Evolutionary conservation across 1,140 invertebrate genomes (phyloP).

Genomic region (Diabrotica undecimpunctata): DNA sequence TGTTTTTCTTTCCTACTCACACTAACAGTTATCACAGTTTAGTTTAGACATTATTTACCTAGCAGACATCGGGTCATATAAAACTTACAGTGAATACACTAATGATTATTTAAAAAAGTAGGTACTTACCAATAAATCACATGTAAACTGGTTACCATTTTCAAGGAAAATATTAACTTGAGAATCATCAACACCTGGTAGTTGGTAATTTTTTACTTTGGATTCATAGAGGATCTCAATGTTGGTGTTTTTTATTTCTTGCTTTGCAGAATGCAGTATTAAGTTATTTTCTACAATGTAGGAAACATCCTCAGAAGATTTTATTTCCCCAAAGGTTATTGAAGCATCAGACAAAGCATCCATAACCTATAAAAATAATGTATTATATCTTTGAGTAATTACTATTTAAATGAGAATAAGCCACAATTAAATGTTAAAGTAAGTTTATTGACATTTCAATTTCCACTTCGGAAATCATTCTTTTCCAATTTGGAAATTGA

Average conservation of each 20-base stretch:
- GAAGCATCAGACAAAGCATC: conserved; percentile 83
- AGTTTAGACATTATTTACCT: too few species aligned
- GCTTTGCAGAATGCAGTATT: conserved; percentile 67
- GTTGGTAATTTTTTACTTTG: conserved; percentile 52
- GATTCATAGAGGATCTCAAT: conserved; percentile 52
- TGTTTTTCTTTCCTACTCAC: too few species aligned
- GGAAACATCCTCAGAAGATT: conserved; percentile 69
- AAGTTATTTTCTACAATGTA: conserved; percentile 95
- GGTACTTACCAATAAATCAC: conserved; percentile 58
- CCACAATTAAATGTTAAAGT: too few species aligned
- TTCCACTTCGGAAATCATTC: too few species aligned
- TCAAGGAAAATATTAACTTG: conserved; percentile 51
- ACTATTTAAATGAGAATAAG: too few species aligned
- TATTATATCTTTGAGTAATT: background rate
- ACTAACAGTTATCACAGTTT: too few species aligned
- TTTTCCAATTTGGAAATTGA: too few species aligned
- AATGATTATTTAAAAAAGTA: too few species aligned
- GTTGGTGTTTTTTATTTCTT: conserved; percentile 43
- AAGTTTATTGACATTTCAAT: too few species aligned
- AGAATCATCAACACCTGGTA: conserved; percentile 46
- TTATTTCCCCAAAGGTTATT: conserved; percentile 78
- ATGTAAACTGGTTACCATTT: conserved; percentile 56
- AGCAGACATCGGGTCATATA: too few species aligned
- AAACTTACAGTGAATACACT: too few species aligned
- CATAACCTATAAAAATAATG: conserved; percentile 69